Evolutionary conservation across 92 coral and sea anemone species (phyloP).

Genomic region (Isaurus tuberculatus): DNA sequence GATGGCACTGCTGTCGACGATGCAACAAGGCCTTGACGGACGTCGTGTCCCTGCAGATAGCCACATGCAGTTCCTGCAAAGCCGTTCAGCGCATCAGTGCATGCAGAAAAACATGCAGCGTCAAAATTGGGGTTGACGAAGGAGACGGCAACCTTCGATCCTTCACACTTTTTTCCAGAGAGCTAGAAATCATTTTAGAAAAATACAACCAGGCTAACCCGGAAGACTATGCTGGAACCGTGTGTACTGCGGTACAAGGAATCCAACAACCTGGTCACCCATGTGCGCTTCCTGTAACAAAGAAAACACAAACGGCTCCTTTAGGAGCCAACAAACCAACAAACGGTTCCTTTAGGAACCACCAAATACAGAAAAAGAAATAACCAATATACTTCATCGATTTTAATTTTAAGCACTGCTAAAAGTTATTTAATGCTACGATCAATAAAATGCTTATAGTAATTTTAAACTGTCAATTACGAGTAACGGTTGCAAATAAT

Average conservation of each 20-base stretch:
- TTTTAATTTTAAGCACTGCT: background rate
- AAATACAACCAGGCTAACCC: background rate
- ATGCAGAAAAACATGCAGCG: background rate
- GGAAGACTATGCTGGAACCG: background rate
- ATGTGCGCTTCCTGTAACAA: background rate
- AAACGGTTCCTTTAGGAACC: slow-evolving; percentile 83
- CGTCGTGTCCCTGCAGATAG: background rate
- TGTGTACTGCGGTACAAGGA: background rate
- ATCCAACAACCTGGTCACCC: slow-evolving; percentile 6
- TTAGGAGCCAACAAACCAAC: slow-evolving; percentile 80
- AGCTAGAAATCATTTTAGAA: background rate
- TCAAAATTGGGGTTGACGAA: background rate
- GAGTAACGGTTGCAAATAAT: too few species aligned
- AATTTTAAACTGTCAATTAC: too few species aligned
- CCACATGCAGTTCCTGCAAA: slow-evolving; percentile 1
- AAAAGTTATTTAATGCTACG: too few species aligned
- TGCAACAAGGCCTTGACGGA: slow-evolving; percentile 13
- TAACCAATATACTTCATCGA: background rate
- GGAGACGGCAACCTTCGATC: background rate
- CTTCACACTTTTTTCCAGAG: background rate
- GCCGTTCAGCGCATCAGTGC: background rate
- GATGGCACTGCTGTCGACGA: background rate
- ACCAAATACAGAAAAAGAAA: slow-evolving; percentile 47
- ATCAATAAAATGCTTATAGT: too few species aligned
- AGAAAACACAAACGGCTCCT: slow-evolving; percentile 70